Evolutionary conservation across 2,113 vertebrate genomes (phyloP).

Genomic region (Poeciliopsis retropinna): DNA sequence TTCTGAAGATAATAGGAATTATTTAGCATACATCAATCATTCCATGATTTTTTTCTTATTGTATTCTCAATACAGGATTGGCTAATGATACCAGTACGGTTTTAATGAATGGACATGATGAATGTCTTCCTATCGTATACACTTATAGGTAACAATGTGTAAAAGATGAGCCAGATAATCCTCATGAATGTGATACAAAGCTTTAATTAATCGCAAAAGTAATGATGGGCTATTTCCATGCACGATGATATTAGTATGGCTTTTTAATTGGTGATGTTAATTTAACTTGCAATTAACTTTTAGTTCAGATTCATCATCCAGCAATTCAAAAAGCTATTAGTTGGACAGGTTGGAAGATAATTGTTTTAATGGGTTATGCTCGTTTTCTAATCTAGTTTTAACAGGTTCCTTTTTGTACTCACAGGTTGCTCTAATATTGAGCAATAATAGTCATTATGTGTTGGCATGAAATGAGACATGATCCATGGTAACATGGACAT

Average conservation of each 20-base stretch:
- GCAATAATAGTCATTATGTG: not conserved
- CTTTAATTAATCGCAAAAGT: conserved; percentile 19
- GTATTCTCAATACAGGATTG: not conserved
- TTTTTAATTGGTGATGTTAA: conserved; percentile 13
- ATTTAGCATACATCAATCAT: conserved; percentile 4
- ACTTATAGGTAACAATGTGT: conserved; percentile 10
- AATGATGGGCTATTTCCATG: conserved; percentile 17
- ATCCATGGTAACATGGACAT: not conserved
- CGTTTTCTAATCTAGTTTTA: not conserved
- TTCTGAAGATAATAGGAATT: not conserved
- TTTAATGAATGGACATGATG: not conserved
- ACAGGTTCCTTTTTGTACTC: not conserved
- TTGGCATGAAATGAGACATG: not conserved
- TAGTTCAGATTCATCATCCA: conserved; percentile 9
- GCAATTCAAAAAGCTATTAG: conserved; percentile 1
- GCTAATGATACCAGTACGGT: conserved; percentile 4
- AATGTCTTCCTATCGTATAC: not conserved
- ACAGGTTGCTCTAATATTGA: not conserved
- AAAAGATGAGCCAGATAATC: conserved; percentile 15
- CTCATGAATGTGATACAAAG: conserved; percentile 13
- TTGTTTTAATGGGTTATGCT: not conserved
- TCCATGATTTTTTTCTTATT: not conserved
- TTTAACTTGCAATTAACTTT: conserved; percentile 23
- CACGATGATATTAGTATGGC: conserved; percentile 4
- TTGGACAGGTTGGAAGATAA: not conserved